These are phyloP conservation scores for Drosophila subpulchrella DNA, from an alignment of 1,140 invertebrate species.

Conservation along the genomic window DNA sequence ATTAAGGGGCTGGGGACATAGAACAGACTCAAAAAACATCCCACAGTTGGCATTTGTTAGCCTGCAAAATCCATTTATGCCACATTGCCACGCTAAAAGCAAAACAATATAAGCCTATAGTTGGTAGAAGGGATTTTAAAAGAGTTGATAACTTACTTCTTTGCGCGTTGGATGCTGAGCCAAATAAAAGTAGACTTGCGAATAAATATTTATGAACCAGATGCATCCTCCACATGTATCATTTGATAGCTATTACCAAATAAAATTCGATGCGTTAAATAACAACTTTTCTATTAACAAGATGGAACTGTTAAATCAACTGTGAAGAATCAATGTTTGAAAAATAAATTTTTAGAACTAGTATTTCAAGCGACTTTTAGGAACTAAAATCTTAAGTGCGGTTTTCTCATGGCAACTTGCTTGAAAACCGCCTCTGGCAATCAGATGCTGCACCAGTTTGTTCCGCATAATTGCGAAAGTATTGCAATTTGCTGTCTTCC, in stretches of 20 bases:
- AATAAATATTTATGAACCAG: background rate
- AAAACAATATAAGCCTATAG: background rate
- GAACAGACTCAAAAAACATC: background rate
- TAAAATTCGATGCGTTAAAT: too few relatives aligned
- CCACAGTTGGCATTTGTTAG: background rate
- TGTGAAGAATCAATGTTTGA: background rate
- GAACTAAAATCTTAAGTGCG: background rate
- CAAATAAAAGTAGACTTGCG: background rate
- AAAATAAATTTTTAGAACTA: too few relatives aligned
- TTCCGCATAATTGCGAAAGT: slow-evolving; percentile 73
- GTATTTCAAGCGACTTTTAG: too few relatives aligned
- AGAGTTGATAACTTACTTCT: background rate
- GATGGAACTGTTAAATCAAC: background rate
- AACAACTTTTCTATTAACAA: too few relatives aligned
- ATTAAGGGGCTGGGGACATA: background rate
- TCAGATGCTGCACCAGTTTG: slow-evolving; percentile 32
- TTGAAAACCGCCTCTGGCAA: slow-evolving; percentile 17
- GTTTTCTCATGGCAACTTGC: slow-evolving; percentile 7
- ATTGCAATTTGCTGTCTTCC: slow-evolving; percentile 70
- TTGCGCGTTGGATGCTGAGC: background rate
- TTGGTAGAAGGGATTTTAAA: background rate
- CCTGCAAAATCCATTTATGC: background rate
- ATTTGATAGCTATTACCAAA: too few relatives aligned
- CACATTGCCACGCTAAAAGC: background rate
- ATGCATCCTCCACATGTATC: background rate